Base-by-base conservation (phyloP, 2,797 vertebrate species). In the Neosalanx taihuensis region DNA sequence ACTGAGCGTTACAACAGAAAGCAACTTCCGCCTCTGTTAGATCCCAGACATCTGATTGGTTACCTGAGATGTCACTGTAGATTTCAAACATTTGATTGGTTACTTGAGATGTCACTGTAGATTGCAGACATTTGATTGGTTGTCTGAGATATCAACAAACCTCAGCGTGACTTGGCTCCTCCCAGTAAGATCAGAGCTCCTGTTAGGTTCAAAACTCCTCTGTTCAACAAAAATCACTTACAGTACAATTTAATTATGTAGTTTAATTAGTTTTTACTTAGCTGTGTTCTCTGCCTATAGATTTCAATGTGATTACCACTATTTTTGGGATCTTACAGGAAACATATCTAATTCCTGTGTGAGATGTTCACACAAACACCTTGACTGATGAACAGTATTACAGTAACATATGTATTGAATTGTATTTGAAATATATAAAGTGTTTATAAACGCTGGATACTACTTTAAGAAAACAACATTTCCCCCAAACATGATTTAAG, bases 11-110 rank as follows among this genome's bases (percentile, higher is more conserved):
- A 17, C 88, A 90, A 85, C 87, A 67, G 58, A 29, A 13, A 70
- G 73, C 86, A 85, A 71, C 78, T 60, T 89, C 85, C 82, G 86
- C 73, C 87, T 91, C 23, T 72, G 70, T 20, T 35, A 23, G 0
- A 35, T 58, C 0, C 1, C 10, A 7, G 41, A 2, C 7, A 57
- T 33, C 2, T 81, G 81, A 91, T 92, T 93, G 91, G 92, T 66
- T 51, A 15, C 5, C 33, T 46, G 23, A 26, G 23, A 26, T 26
- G 23, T 26, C 23, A 26, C 23, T n/a, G 1, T 12, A 2, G 18
- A 35, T 58, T 1, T 0, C 1, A 5, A 10, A 2, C 7, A 57
- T 35, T 2, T 81, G 81, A 91, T 92, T 93, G 91, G 92, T 65
- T 49, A 13, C 6, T 37, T 26, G 23, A 26, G 23, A 26, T 26